A percentile compares a stretch with the other conserved stretches of the same genome.
These are phyloP conservation scores for Tadarida brasiliensis DNA, from an alignment of 2,797 vertebrate species.

Conservation along the genomic window DNA sequence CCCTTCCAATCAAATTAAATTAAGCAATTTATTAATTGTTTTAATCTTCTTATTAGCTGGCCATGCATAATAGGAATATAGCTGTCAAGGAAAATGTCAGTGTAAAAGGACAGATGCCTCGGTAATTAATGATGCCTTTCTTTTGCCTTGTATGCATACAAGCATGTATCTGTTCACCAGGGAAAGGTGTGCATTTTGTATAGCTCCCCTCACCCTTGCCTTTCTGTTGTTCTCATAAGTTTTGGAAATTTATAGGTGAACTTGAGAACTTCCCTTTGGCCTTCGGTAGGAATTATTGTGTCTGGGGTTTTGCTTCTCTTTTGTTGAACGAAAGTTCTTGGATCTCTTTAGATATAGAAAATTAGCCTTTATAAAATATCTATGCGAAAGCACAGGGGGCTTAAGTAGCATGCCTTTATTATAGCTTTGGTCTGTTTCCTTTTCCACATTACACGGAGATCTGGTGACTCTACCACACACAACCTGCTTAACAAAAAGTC, in stretches of 20 bases:
- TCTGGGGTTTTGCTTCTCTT: constrained; percentile 64
- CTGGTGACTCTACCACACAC: neutral
- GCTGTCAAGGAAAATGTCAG: constrained; percentile 9
- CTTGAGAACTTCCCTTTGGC: constrained; percentile 3
- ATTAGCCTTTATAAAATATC: constrained; percentile 21
- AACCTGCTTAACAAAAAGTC: constrained; percentile 12
- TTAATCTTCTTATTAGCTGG: constrained; percentile 77
- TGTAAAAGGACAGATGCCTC: neutral
- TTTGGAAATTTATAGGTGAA: constrained; percentile 10
- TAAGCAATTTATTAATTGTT: constrained; percentile 76
- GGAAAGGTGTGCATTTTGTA: neutral
- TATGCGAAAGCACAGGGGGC: neutral
- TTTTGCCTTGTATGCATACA: constrained; percentile 34
- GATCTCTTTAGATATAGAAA: neutral
- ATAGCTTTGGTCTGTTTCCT: neutral
- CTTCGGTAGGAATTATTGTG: neutral
- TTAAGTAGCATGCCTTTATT: neutral
- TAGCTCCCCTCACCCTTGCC: neutral
- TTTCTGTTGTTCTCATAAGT: neutral
- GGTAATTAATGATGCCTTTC: constrained; percentile 70
- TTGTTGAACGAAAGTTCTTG: neutral
- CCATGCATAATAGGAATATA: constrained; percentile 68
- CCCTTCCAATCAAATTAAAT: constrained; percentile 80
- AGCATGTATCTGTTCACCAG: neutral
- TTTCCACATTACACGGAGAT: neutral